Conservation (phyloP, 2,888 invertebrate genomes). For the Alcis repandata region DNA sequence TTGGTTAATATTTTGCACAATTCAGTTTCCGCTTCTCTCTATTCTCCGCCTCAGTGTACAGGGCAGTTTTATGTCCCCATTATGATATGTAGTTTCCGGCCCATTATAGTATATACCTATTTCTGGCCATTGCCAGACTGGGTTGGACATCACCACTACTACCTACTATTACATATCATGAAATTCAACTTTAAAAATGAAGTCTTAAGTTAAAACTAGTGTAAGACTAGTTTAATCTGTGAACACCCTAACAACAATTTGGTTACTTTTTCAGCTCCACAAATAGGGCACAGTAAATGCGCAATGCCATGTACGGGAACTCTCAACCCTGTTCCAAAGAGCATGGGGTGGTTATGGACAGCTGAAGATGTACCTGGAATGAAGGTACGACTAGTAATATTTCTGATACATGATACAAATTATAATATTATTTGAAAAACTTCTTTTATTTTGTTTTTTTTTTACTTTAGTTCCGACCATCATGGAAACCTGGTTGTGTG, state of each 20-base stretch:
- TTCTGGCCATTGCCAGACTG: no score
- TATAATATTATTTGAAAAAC: neutral
- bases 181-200: no score
- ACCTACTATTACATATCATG: no score
- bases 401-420: neutral
- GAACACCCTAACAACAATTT: constrained; percentile 10
- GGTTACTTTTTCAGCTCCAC: constrained; percentile 67
- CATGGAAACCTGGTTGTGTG: constrained; percentile 79
- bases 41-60: no score
- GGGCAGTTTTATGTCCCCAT: no score
- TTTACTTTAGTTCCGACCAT: constrained; percentile 76
- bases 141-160: no score
- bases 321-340: constrained; percentile 70
- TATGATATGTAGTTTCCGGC: no score
- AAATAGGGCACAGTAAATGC: constrained; percentile 78
- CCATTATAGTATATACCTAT: no score
- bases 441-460: constrained; percentile 49
- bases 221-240: no score
- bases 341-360: constrained; percentile 84
- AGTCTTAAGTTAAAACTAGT: no score
- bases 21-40: no score
- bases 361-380: constrained; percentile 75
- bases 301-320: constrained; percentile 69
- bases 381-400: constrained; percentile 62
- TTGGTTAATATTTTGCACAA: no score